Conservation (phyloP, 2,888 invertebrate species). For the Pyrgus malvae region DNA sequence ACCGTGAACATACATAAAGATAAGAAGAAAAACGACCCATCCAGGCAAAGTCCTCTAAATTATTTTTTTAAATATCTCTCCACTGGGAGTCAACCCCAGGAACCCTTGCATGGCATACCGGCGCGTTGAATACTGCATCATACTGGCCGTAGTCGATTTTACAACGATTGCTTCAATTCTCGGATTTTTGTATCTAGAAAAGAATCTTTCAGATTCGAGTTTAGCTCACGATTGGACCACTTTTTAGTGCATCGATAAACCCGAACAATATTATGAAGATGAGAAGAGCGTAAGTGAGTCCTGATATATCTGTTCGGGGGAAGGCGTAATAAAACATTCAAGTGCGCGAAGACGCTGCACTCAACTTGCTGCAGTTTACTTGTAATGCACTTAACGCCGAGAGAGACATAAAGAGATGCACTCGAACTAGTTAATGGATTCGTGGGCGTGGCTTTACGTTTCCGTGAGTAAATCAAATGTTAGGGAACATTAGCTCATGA, state of each 20-base stretch:
- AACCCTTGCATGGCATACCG: too few relatives aligned
- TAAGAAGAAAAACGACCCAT: too few relatives aligned
- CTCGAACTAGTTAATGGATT: conserved; percentile 68
- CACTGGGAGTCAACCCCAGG: too few relatives aligned
- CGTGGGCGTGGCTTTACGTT: conserved; percentile 54
- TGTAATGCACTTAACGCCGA: conserved; percentile 73
- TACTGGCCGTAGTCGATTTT: too few relatives aligned
- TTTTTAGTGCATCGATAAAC: conserved; percentile 64
- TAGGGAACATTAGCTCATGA: conserved; percentile 35
- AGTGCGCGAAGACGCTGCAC: conserved; percentile 43
- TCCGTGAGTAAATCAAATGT: conserved; percentile 49
- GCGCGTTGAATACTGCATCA: too few relatives aligned
- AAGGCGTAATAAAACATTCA: conserved; percentile 58
- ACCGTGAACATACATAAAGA: too few relatives aligned
- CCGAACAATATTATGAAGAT: conserved; percentile 49
- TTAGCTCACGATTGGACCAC: too few relatives aligned
- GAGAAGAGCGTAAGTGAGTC: conserved; percentile 39
- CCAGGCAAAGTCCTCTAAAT: too few relatives aligned
- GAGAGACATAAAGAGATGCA: conserved; percentile 72
- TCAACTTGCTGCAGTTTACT: conserved; percentile 61
- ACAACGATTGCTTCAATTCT: too few relatives aligned
- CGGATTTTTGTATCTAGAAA: too few relatives aligned
- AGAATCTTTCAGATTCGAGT: too few relatives aligned
- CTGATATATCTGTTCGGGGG: conserved; percentile 50
- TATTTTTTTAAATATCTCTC: too few relatives aligned